Base-by-base conservation (phyloP, 2,113 vertebrate species). In the Microtus ochrogaster region DNA sequence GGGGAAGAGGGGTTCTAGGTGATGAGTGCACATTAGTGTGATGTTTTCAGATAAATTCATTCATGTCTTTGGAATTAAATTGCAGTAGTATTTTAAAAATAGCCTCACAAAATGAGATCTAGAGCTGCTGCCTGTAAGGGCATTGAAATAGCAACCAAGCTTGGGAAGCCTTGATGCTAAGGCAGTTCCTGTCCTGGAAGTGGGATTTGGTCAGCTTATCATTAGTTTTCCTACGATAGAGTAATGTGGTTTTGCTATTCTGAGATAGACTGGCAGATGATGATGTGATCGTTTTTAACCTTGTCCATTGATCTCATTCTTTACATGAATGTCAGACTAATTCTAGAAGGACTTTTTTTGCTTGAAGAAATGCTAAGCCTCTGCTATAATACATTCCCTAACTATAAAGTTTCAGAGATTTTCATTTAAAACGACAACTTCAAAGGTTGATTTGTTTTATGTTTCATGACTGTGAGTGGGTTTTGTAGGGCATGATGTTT, bases 401-500 rank as follows among this genome's bases (percentile, higher is more conserved):
- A 65, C 2, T 10, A 61, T 58, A 81, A 19, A 16, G 44, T 84
- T 96, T 97, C 13, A 91, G 8, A 44, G 2, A 82, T 82, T 58
- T 52, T 5, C 58, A 89, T 58, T 93, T 92, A 82, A 94, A 92
- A 77, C 11, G 14, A 92, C 19, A 86, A 94, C 33, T 96, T 93
- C 87, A 92, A 94, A 92, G 9, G 3, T 74, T 96, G 76, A 91
- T 82, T 93, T 93, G 30, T 83, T 97, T 94, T 90, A 87, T 82
- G 30, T 87, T 26, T 91, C 52, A 91, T 92, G 84, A 94, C 72
- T 92, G 8, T 61, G 66, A 91, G 91, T 95, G 47, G 89, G 33
- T 65, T 93, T 95, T 94, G n/a, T 89, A 92, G 66, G 41, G 86
- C 88, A 93, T 77, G 41, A 44, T 86, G 22, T 77, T 96, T 97